phyloP scores from a whole-genome alignment of 1,140 invertebrate genomes.

The Mya arenaria region DNA sequence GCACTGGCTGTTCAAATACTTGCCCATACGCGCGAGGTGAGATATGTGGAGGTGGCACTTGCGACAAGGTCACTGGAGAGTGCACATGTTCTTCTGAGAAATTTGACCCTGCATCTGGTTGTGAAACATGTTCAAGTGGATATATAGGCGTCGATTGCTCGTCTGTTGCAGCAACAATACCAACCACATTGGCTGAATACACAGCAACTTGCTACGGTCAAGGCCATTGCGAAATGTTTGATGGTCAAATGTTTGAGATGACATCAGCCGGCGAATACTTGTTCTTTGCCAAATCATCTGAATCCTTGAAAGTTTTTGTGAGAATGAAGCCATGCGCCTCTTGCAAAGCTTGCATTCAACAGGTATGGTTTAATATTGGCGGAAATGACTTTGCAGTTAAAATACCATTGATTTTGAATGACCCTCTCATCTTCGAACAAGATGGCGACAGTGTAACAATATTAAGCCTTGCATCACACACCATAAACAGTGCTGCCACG shows the following conservation, averaged over 20 bases:
- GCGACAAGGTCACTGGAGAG: constrained; percentile 23
- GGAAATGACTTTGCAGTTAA: constrained; percentile 34
- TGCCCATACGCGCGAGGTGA: constrained; percentile 28
- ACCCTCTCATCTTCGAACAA: constrained; percentile 18
- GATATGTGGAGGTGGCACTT: constrained; percentile 49
- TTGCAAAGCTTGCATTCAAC: constrained; percentile 39
- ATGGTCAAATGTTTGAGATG: constrained; percentile 55
- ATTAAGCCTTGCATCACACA: constrained; percentile 8
- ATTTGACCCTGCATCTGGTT: constrained; percentile 32
- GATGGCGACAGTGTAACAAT: constrained; percentile 9
- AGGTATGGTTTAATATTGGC: constrained; percentile 27
- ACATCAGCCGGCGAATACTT: constrained; percentile 56
- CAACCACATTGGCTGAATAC: neutral
- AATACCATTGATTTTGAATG: constrained; percentile 2
- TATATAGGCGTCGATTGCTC: constrained; percentile 56
- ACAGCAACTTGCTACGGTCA: constrained; percentile 44
- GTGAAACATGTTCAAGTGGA: constrained; percentile 47
- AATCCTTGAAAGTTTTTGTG: constrained; percentile 2
- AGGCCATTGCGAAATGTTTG: constrained; percentile 58
- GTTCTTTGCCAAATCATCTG: constrained; percentile 19
- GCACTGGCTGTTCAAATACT: constrained; percentile 25
- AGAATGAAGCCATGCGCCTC: constrained; percentile 40
- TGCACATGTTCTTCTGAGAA: constrained; percentile 55
- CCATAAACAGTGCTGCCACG: neutral
- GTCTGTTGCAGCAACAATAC: constrained; percentile 3